Conservation (phyloP, 2,797 vertebrate species). For the Astyanax mexicanus region DNA sequence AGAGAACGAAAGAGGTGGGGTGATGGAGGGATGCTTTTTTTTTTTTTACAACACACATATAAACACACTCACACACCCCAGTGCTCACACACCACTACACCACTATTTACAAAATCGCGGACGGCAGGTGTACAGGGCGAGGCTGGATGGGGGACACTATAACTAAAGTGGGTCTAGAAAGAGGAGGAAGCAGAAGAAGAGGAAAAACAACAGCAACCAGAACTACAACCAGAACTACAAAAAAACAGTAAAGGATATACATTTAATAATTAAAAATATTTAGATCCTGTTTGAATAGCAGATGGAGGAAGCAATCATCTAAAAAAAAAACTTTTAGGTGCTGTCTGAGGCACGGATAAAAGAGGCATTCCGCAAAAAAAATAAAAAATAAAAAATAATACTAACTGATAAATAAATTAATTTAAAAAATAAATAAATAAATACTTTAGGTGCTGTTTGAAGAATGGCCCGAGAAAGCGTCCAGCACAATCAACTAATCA, state of each 20-base stretch:
- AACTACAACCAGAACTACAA: no score
- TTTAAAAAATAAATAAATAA: no score
- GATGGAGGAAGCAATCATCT: no score
- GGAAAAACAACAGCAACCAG: no score
- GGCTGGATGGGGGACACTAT: not conserved
- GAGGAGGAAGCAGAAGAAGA: not conserved
- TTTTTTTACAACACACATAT: conserved; percentile 45
- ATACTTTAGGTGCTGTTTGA: no score
- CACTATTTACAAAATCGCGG: conserved; percentile 10
- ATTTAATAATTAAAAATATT: conserved; percentile 17
- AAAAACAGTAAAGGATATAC: conserved; percentile 31
- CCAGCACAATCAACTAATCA: no score
- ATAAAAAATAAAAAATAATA: not conserved
- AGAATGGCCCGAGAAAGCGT: no score
- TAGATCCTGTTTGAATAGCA: not conserved
- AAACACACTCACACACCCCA: conserved; percentile 17
- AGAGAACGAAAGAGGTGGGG: conserved; percentile 30
- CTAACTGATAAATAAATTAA: no score
- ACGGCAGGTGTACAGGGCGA: not conserved
- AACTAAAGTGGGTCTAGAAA: not conserved
- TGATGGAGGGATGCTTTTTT: conserved; percentile 45
- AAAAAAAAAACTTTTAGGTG: conserved; percentile 33
- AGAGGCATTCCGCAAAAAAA: not conserved
- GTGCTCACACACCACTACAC: conserved; percentile 20
- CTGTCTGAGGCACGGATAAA: not conserved